Base-by-base conservation (phyloP, 1,140 invertebrate genomes). In the Lepidostoma basale region DNA sequence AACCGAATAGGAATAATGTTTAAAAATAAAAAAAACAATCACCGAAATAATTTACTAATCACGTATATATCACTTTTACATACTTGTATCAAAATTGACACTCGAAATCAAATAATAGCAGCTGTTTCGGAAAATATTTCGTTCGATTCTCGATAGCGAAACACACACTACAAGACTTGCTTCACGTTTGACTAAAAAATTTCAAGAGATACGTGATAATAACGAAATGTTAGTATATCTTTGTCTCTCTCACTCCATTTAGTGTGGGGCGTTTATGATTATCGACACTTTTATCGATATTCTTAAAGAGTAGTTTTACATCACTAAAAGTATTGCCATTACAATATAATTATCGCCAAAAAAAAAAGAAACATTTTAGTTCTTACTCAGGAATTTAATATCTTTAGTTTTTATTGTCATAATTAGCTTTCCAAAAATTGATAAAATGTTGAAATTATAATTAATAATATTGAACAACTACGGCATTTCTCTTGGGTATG, bases 91-190 rank as follows among this genome's bases (percentile, higher is more conserved):
- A 8, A 56, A 67, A 25, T 33, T 59, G 16, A 20, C 64, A 67
- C 52, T 67, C 28, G 42, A 47, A 54, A n/a, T 59, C 12, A 58
- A 60, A 59, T 67, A 67, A 42, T 28, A 67, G 64, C 64, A 67
- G 64, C 52, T 59, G 64, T 67, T 67, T 67, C 64, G 64, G 18
- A 59, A 67, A 59, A 60, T 28, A 47, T 47, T 58, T 67, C 64
- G 64, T 67, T 67, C 64, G 64, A 47, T 59, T 54, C 64, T 67
- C 64, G 64, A 36, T 54, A 33, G 18, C 28, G 44, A 33, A 26
- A 39, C 44, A 47, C 52, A 67, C 64, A 47, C 52, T 12, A 16
- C 64, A 39, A 23, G n/a, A 30, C 54, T 67, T 54, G 64, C 60
- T 59, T 66, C 22, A 67, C 64, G 47, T 59, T 62, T 52, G 62